Base-by-base conservation (phyloP, 2,113 vertebrate genomes). In the Cranoglanis bouderius region DNA sequence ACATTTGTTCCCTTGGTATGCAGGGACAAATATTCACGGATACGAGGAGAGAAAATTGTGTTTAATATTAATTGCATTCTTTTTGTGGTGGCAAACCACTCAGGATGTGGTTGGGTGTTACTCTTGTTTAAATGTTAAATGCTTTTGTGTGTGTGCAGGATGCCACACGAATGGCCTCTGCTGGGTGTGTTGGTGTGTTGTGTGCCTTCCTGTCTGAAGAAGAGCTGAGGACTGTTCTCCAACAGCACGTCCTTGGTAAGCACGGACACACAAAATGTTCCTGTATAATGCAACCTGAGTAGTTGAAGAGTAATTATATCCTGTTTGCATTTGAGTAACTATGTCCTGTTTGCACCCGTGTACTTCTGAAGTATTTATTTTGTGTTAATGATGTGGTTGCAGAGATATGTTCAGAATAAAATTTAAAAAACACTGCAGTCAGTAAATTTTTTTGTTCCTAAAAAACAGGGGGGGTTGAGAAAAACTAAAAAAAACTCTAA, bases 201-300 rank as follows among this genome's bases (percentile, higher is more conserved):
- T 99, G 98, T 65, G 97, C 97, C 2, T 98, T 98, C 85, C 93
- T 99, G 92, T 96, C 98, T 0, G 98, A 99, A 6, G 98, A 99
- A 38, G 98, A 99, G 94, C 95, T 99, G 72, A 93, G 88, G 90
- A 87, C 70, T 16, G 93, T 99, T 43, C 94, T 99, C 85, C 95
- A 96, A 85, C 97, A 98, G 92, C 97, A 97, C 89, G 85, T 99
- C 78, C 93, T 99, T 83, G 98, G 98, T 99, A 94, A 85, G 93
- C 83, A 16, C 6, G 8, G 24, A 53, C 32, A 46, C 26, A 77
- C 40, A 49, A 24, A 26, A 77, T 46, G 40, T 46, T 77, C 8
- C 14, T 77, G 12, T 78, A 49, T 78, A 78, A 78, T n/a, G 4
- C 26, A 29, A n/a, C 75, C 43, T 46, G 10, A 77, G 24, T 46